These are phyloP conservation scores for Morone saxatilis DNA, from an alignment of 2,113 vertebrate species.

Conservation along the genomic window DNA sequence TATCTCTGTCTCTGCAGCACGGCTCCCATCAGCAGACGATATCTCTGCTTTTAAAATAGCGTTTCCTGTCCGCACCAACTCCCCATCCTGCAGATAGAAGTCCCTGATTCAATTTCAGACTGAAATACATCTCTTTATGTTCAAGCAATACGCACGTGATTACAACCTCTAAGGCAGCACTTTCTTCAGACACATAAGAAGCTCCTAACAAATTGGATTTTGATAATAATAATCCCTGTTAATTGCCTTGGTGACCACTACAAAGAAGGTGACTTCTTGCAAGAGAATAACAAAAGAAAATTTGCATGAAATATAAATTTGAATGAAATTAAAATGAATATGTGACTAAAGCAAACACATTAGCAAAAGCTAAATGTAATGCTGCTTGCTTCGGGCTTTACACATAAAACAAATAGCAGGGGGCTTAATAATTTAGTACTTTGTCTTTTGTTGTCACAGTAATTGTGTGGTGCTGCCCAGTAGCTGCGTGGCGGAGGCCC, in stretches of 20 bases:
- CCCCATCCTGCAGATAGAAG: slow-evolving; percentile 83
- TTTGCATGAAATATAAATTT: neutral
- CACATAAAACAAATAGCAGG: neutral
- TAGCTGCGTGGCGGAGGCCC: slow-evolving; percentile 91
- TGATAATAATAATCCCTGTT: neutral
- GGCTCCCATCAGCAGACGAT: slow-evolving; percentile 81
- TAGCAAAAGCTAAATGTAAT: too few relatives aligned
- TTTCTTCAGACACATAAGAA: slow-evolving; percentile 5
- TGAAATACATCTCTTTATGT: neutral
- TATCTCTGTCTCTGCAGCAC: slow-evolving; percentile 84
- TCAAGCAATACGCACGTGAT: neutral
- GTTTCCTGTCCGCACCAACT: slow-evolving; percentile 92
- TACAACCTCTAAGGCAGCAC: neutral
- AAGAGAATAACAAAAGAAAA: neutral
- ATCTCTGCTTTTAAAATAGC: slow-evolving; percentile 90
- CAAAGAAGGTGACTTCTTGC: neutral
- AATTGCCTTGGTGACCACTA: neutral
- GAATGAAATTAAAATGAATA: neutral
- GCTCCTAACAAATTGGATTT: slow-evolving; percentile 10
- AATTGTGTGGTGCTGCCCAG: slow-evolving; percentile 90
- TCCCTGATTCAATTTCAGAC: neutral
- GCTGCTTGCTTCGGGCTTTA: too few relatives aligned
- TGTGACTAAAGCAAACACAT: neutral
- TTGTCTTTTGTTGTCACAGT: slow-evolving; percentile 98
- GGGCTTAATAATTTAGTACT: slow-evolving; percentile 28